phyloP scores from a whole-genome alignment of 35 echinoderm and acorn worm genomes.

The Lytechinus pictus region DNA sequence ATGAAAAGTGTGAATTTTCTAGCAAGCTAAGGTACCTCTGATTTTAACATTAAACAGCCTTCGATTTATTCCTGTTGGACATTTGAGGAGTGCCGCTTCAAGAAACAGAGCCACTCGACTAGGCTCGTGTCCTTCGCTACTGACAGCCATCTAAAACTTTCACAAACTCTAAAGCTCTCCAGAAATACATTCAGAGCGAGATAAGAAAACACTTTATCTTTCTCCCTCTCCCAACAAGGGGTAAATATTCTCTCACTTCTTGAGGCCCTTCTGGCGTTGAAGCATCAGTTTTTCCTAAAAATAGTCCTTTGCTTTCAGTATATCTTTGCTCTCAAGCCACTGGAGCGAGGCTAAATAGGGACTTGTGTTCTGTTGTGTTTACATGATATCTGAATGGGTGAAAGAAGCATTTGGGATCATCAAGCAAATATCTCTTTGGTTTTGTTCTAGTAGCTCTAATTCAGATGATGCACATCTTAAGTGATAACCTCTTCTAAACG shows the following conservation, averaged over 20 bases:
- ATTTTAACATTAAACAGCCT: conserved; percentile 16
- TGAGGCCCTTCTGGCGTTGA: not conserved
- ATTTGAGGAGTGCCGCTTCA: not conserved
- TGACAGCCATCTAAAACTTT: not conserved
- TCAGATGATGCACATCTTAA: not conserved
- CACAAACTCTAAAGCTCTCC: not conserved
- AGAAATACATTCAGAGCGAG: not conserved
- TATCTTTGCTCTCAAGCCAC: not conserved
- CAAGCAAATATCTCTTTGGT: not conserved
- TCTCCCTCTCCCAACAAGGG: not conserved
- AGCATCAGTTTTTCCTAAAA: not conserved
- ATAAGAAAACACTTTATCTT: not conserved
- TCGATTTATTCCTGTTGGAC: not conserved
- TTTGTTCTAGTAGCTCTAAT: not conserved
- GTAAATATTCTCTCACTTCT: not conserved
- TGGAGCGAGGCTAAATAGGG: not conserved
- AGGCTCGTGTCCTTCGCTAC: not conserved
- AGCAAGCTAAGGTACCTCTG: not conserved
- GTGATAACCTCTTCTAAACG: not conserved
- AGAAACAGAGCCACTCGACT: conserved; percentile 37
- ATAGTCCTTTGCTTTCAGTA: not conserved
- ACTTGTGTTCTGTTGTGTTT: not conserved
- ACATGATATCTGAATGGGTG: not conserved
- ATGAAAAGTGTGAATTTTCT: too few species aligned
- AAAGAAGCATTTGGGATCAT: not conserved